These are phyloP conservation scores for Notechis scutatus DNA, from an alignment of 2,113 vertebrate genomes.

Conservation along the genomic window DNA sequence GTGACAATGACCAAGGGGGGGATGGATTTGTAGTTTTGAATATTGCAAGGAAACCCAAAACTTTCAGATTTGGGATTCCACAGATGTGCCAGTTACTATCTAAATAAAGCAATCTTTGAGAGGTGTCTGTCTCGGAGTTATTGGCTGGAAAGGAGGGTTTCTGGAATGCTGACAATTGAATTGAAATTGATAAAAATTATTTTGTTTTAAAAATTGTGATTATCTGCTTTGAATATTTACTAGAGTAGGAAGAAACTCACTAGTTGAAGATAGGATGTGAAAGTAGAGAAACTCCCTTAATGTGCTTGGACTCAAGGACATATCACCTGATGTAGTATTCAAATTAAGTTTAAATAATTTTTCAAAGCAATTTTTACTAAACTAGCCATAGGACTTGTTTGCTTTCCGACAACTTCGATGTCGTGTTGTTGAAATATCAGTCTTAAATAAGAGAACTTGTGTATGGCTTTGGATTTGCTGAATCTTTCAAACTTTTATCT, in stretches of 20 bases:
- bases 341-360: slow-evolving; percentile 50
- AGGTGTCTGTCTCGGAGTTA: too few species aligned
- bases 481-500: slow-evolving; percentile 1
- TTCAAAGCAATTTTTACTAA: slow-evolving; percentile 43
- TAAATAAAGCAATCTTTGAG: too few species aligned
- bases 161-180: background rate
- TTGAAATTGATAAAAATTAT: background rate
- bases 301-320: slow-evolving; percentile 31
- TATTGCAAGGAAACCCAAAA: too few species aligned
- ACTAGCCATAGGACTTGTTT: slow-evolving; percentile 43
- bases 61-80: too few species aligned
- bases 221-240: background rate
- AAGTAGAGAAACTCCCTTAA: slow-evolving; percentile 20
- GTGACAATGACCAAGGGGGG: too few species aligned
- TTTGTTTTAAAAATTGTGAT: background rate
- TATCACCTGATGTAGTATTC: slow-evolving; percentile 33
- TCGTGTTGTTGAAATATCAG: slow-evolving; percentile 29
- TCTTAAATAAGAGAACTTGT: slow-evolving; percentile 29
- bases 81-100: too few species aligned
- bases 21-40: too few species aligned
- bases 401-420: slow-evolving; percentile 39
- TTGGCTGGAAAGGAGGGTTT: too few species aligned
- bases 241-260: background rate
- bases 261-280: background rate
- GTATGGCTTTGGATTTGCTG: slow-evolving; percentile 4